Evolutionary conservation across 2,113 vertebrate species (phyloP), one percentile per base, ranked within the genome.

Genomic region (Panthera leo): DNA sequence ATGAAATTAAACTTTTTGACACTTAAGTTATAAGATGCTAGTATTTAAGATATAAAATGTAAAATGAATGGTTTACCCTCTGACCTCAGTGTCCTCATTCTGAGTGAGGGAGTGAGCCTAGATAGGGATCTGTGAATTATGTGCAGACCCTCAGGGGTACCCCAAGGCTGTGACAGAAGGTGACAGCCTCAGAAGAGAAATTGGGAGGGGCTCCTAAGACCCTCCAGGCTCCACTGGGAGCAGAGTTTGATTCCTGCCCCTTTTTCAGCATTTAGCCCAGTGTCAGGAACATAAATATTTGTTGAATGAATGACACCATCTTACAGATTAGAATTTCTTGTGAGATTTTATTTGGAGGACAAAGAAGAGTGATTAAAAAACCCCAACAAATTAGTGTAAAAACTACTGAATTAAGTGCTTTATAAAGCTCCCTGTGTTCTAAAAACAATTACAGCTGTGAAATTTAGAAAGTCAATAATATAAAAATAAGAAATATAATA

Each of bases 261-360:
- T 36, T 58, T 80, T 58, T 90, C 7, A 85, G 29, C 23, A 18
- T 39, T 85, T 76, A 90, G 6, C 19, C 70, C 29, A 36, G 36
- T n/a, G 10, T 85, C 19, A 55, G 7, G 14, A 87, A 89, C 9
- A 51, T 10, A 58, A 45, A 5, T 84, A 85, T 55, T 87, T 92
- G 51, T 19, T 96, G 85, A 95, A 92, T 82, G 51, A 97, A 76
- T 87, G 76, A n/a, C 25, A 67, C 29, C 7, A 18, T 76, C 51
- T 85, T 85, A 71, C 11, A 91, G 61, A 70, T n/a, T 88, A 63
- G 55, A 87, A 70, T 96, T 89, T 96, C 42, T 95, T 87, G 2
- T 76, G 93, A 91, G 86, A 61, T 68, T 95, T 76, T 92, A 75
- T 70, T 87, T 78, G 42, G 31, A 31, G 15, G 55, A 61, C 19